These are phyloP conservation scores for Hippoglossus stenolepis DNA, from an alignment of 2,113 vertebrate genomes.

Conservation along the genomic window DNA sequence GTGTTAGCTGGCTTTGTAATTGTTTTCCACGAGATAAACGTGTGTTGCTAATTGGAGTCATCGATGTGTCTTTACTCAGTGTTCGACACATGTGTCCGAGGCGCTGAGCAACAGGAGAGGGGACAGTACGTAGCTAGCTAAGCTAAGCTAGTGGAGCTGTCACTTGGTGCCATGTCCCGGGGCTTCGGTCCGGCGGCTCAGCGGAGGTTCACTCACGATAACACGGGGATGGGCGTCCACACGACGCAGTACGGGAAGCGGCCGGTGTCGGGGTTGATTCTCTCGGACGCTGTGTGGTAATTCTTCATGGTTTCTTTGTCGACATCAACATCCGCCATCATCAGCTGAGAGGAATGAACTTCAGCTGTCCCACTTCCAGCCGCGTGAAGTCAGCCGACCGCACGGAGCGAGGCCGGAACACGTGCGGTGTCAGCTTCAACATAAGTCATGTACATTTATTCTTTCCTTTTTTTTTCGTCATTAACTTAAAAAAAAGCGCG, in stretches of 20 bases:
- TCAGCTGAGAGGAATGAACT: constrained; percentile 76
- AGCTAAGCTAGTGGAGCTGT: constrained; percentile 48
- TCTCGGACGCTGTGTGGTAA: constrained; percentile 80
- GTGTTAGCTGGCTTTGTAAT: too few relatives aligned
- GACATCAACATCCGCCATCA: constrained; percentile 94
- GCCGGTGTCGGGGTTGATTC: constrained; percentile 84
- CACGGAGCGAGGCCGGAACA: not conserved
- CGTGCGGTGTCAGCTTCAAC: not conserved
- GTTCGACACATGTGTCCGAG: not conserved
- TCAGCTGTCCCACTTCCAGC: constrained; percentile 68
- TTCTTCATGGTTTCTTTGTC: constrained; percentile 88
- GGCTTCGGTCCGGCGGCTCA: not conserved
- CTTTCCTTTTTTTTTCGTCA: too few relatives aligned
- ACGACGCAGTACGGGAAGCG: constrained; percentile 94
- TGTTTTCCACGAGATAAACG: too few relatives aligned
- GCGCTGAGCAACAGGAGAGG: constrained; percentile 27
- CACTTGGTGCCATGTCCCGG: constrained; percentile 26
- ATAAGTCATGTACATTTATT: not conserved
- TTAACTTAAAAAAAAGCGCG: too few relatives aligned
- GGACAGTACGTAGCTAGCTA: constrained; percentile 35
- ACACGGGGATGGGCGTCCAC: constrained; percentile 96
- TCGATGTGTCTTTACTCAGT: too few relatives aligned
- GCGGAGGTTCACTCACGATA: constrained; percentile 88
- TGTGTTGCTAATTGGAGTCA: too few relatives aligned
- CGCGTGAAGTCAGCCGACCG: not conserved